Evolutionary conservation across 2,888 invertebrate genomes (phyloP).

Genomic region (Pseudoips prasinana): DNA sequence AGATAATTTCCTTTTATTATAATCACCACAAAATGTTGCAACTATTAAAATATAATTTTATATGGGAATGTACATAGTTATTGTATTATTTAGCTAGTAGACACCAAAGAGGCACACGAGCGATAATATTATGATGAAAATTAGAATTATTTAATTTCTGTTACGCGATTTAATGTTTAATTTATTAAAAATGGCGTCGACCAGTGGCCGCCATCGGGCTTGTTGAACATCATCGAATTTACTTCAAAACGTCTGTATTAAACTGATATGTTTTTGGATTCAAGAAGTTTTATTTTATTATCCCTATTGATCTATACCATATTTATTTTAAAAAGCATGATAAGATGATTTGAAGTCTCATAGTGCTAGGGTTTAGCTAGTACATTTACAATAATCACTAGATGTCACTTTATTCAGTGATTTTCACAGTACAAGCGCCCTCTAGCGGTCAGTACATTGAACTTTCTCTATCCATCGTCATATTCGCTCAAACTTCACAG

Average conservation of each 20-base stretch:
- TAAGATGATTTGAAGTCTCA: no score
- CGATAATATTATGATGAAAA: slow-evolving; percentile 47
- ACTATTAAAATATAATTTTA: slow-evolving; percentile 41
- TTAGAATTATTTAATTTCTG: slow-evolving; percentile 71
- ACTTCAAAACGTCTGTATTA: slow-evolving; percentile 59
- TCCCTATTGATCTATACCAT: no score
- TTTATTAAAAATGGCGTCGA: slow-evolving; percentile 60
- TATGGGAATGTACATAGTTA: slow-evolving; percentile 38
- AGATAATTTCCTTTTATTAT: slow-evolving; percentile 11
- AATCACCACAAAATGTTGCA: slow-evolving; percentile 30
- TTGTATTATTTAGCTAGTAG: slow-evolving; percentile 71
- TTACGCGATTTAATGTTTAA: slow-evolving; percentile 75
- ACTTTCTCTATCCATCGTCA: no score
- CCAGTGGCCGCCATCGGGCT: slow-evolving; percentile 34
- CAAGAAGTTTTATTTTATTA: slow-evolving; percentile 35
- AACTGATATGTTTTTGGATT: slow-evolving; percentile 59
- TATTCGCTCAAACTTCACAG: no score
- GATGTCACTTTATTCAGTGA: no score
- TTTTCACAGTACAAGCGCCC: no score
- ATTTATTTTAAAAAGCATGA: no score
- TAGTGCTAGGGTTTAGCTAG: no score
- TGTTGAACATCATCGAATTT: slow-evolving; percentile 58
- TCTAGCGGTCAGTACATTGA: no score
- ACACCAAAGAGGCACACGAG: slow-evolving; percentile 77
- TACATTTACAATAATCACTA: no score